Evolutionary conservation across 2,797 vertebrate species (phyloP).

Genomic region (Linurgus olivaceus): DNA sequence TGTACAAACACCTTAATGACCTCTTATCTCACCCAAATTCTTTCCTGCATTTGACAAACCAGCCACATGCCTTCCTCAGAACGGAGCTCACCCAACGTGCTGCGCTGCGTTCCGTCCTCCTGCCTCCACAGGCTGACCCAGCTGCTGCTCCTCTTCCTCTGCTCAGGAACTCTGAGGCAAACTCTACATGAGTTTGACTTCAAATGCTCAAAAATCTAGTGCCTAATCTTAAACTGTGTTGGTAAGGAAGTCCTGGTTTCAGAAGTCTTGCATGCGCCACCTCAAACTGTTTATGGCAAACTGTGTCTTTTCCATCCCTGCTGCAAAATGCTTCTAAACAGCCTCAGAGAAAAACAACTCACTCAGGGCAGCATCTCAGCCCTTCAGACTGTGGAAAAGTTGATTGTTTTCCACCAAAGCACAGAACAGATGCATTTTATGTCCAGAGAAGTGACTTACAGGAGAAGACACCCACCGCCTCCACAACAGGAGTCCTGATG

Average conservation of each 20-base stretch:
- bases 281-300: not conserved
- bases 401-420: not conserved
- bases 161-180: not conserved
- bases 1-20: conserved; percentile 1
- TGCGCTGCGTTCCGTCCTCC: not conserved
- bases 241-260: not conserved
- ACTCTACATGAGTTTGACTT: not conserved
- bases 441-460: not conserved
- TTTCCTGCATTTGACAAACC: conserved; percentile 14
- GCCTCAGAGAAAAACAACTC: not conserved
- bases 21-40: conserved; percentile 32
- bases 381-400: not conserved
- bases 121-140: not conserved
- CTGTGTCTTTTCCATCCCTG: not conserved
- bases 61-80: not conserved
- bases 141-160: not conserved
- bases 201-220: not conserved
- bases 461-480: not conserved
- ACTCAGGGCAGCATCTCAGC: not conserved
- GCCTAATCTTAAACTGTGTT: not conserved
- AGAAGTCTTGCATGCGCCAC: not conserved
- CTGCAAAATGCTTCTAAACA: not conserved
- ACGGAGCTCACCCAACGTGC: not conserved
- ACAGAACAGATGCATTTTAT: not conserved
- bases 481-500: not conserved